Conservation (phyloP, 2,113 vertebrate genomes). For the Pelobates fuscus region DNA sequence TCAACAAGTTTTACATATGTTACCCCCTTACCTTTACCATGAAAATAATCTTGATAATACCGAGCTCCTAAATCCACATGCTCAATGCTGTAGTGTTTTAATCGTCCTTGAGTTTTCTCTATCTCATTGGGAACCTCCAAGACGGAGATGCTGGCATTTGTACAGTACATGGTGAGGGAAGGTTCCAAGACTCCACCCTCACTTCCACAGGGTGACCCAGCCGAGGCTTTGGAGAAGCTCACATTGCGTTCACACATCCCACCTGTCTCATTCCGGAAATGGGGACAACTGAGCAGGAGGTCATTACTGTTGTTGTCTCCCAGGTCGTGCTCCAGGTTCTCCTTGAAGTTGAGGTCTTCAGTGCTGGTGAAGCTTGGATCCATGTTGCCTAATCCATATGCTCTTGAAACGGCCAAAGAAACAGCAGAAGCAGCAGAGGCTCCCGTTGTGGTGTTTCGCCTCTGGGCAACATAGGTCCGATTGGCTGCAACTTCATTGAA, state of each 20-base stretch:
- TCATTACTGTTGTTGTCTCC: slow-evolving; percentile 74
- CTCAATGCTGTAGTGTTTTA: slow-evolving; percentile 84
- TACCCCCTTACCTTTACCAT: slow-evolving; percentile 73
- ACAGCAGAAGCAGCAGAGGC: slow-evolving; percentile 82
- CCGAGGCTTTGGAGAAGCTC: slow-evolving; percentile 79
- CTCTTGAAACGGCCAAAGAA: slow-evolving; percentile 62
- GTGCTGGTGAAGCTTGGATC: slow-evolving; percentile 76
- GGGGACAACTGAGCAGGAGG: slow-evolving; percentile 87
- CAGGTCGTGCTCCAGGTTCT: slow-evolving; percentile 69
- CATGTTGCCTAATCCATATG: slow-evolving; percentile 58
- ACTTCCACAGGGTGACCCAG: slow-evolving; percentile 54
- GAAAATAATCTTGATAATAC: slow-evolving; percentile 90
- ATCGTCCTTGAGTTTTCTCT: slow-evolving; percentile 70
- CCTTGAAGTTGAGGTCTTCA: slow-evolving; percentile 79
- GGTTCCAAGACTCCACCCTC: slow-evolving; percentile 26
- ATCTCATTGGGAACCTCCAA: slow-evolving; percentile 80
- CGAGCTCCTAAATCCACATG: slow-evolving; percentile 87
- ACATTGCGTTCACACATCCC: slow-evolving; percentile 79
- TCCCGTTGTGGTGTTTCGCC: slow-evolving; percentile 85
- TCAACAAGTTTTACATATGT: too few species aligned
- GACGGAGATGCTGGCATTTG: slow-evolving; percentile 85
- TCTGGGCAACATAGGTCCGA: slow-evolving; percentile 65
- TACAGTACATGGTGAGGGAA: slow-evolving; percentile 64
- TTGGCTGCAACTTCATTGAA: slow-evolving; percentile 74
- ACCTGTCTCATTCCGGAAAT: slow-evolving; percentile 89